A percentile compares a stretch with the other conserved stretches of the same genome.
phyloP scores from a whole-genome alignment of 2,797 vertebrate genomes.

The Molossus alvarezi region DNA sequence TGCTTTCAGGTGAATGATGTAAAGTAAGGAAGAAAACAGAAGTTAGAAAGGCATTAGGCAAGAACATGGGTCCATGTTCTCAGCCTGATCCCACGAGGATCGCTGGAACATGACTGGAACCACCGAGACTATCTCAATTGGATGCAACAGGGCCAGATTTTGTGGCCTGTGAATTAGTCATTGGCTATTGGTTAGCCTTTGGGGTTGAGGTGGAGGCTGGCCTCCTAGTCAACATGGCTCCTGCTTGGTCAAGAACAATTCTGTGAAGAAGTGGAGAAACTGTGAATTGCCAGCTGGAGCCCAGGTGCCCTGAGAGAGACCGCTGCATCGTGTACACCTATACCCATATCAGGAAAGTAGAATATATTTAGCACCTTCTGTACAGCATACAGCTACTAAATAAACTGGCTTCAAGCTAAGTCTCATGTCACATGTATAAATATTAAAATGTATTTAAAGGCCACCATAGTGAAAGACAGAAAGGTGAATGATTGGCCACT shows the following conservation, averaged over 20 bases:
- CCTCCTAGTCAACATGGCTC: neutral
- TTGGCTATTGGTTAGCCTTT: neutral
- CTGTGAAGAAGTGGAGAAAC: neutral
- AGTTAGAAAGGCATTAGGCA: neutral
- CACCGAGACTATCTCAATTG: neutral
- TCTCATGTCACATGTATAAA: neutral
- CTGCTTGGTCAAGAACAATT: neutral
- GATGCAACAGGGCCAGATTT: neutral
- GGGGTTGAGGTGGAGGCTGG: rapidly evolving
- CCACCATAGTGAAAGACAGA: neutral
- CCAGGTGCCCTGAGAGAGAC: neutral
- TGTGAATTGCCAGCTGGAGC: neutral
- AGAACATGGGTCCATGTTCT: neutral
- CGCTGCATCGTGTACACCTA: neutral
- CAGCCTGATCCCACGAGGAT: neutral
- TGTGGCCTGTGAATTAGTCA: neutral
- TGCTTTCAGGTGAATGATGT: neutral
- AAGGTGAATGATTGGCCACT: neutral
- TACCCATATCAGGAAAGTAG: neutral
- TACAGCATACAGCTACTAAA: neutral
- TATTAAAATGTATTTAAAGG: neutral
- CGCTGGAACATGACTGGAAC: neutral
- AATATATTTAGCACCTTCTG: neutral
- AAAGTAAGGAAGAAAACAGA: neutral
- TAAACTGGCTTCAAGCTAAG: neutral